phyloP scores from a whole-genome alignment of 2,113 vertebrate species.

The Erythrocercus mccallii region DNA sequence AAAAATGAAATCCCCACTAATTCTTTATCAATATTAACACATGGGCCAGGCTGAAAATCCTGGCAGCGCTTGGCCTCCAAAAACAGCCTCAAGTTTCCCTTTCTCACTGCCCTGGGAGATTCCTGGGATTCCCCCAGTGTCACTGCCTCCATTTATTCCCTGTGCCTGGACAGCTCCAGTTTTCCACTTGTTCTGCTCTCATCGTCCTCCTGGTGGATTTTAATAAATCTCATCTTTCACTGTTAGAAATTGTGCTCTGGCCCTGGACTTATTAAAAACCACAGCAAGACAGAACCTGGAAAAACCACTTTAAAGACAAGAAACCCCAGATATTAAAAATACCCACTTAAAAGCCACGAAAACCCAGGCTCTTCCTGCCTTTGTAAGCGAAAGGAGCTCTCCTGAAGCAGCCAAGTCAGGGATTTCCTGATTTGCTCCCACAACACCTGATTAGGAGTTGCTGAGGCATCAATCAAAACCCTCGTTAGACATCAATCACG shows the following conservation, averaged over 20 bases:
- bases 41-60: background rate
- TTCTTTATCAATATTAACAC: background rate
- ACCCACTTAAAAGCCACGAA: background rate
- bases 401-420: background rate
- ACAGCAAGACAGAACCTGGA: background rate
- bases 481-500: conserved; percentile 25
- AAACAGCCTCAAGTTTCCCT: background rate
- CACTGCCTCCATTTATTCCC: background rate
- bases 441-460: conserved; percentile 12
- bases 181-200: background rate
- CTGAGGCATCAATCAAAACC: conserved; percentile 19
- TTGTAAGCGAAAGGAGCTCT: background rate
- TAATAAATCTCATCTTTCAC: background rate
- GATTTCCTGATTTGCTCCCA: background rate
- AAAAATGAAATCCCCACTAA: background rate
- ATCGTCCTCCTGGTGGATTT: accelerated
- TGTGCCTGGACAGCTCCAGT: accelerated
- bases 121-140: accelerated
- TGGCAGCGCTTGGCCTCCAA: background rate
- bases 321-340: background rate
- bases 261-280: background rate
- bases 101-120: accelerated
- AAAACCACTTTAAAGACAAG: background rate
- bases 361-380: background rate
- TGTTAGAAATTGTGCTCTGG: background rate